phyloP scores from a whole-genome alignment of 2,797 vertebrate genomes.

The Anomalospiza imberbis region DNA sequence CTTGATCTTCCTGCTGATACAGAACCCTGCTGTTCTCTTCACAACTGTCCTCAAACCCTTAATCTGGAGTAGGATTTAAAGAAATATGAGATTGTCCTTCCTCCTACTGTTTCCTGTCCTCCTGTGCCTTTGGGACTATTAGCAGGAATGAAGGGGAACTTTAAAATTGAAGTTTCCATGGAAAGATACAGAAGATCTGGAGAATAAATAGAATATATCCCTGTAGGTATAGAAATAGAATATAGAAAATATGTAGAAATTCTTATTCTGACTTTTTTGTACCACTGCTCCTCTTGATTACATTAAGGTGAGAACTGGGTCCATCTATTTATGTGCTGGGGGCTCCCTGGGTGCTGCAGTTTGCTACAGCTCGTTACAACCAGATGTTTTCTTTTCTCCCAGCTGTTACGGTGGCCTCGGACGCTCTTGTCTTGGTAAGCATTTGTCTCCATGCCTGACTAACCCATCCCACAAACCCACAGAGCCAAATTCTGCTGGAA shows the following conservation, averaged over 20 bases:
- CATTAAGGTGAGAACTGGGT: neutral
- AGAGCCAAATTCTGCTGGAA: neutral
- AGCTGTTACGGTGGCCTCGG: slow-evolving; percentile 91
- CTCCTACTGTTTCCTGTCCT: neutral
- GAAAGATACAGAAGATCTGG: neutral
- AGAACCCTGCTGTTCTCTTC: neutral
- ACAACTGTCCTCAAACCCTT: neutral
- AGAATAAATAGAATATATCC: neutral
- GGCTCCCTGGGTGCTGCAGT: neutral
- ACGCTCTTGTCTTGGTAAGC: slow-evolving; percentile 85
- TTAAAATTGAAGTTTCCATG: neutral
- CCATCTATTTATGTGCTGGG: rapidly evolving
- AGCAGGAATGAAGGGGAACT: neutral
- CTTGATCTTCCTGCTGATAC: neutral
- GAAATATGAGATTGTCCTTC: neutral
- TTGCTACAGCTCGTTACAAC: neutral
- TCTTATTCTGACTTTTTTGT: neutral
- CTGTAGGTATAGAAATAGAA: neutral
- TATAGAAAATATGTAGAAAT: neutral
- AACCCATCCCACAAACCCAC: neutral
- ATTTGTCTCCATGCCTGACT: neutral
- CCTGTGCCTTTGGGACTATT: neutral
- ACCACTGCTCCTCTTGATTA: neutral
- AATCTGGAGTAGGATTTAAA: neutral
- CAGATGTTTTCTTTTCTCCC: slow-evolving; percentile 50